phyloP scores from a whole-genome alignment of 2,888 invertebrate species.

The Epirrita christyi region DNA sequence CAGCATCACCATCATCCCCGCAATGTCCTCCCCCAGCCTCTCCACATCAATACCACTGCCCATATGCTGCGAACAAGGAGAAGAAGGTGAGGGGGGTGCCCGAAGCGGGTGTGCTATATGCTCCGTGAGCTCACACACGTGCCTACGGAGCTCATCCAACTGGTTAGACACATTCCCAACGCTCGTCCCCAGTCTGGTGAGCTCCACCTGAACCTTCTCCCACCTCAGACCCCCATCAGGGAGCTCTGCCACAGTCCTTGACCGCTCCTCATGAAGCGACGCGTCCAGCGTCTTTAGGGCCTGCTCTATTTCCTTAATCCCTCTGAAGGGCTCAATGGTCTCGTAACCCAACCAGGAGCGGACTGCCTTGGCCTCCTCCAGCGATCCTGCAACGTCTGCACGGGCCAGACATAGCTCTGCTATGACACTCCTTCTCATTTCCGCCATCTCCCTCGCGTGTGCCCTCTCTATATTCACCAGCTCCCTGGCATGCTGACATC shows the following conservation, averaged over 20 bases:
- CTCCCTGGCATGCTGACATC: neutral
- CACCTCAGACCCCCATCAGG: neutral
- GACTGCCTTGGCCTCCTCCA: neutral
- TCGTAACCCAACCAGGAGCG: too few species aligned
- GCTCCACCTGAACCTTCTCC: neutral
- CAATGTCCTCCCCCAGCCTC: too few species aligned
- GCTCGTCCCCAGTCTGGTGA: neutral
- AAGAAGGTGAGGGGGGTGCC: too few species aligned
- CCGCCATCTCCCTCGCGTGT: neutral
- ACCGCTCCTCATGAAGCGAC: neutral
- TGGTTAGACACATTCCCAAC: neutral
- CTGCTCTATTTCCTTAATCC: too few species aligned
- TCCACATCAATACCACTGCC: too few species aligned
- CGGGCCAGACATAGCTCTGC: neutral
- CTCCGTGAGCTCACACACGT: neutral
- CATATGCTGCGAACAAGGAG: too few species aligned
- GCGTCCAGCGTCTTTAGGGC: neutral
- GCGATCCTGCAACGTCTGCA: neutral
- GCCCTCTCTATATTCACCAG: neutral
- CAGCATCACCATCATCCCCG: too few species aligned
- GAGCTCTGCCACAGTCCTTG: neutral
- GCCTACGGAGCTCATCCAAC: too few species aligned
- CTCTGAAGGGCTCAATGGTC: neutral
- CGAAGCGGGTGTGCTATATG: neutral
- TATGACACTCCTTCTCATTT: neutral